These are phyloP conservation scores for human (Homo sapiens) DNA, from an alignment of 2,113 vertebrate genomes.

Conservation along the genomic window DNA sequence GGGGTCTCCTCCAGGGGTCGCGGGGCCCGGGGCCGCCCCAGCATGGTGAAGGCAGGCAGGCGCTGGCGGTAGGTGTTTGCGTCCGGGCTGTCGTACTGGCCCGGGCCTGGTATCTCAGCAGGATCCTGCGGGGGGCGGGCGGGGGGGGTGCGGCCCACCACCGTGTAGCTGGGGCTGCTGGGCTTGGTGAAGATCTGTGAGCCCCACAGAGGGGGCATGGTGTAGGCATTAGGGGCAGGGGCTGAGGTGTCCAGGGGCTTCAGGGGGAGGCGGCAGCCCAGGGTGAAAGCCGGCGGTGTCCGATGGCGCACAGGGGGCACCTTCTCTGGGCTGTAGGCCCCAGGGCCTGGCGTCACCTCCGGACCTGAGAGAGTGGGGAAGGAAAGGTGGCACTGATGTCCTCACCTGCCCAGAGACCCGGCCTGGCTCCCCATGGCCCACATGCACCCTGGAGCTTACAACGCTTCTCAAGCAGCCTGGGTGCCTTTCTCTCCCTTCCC, in stretches of 20 bases:
- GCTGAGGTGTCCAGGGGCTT: constrained; percentile 83
- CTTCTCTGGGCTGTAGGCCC: constrained; percentile 90
- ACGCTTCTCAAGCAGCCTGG: fast-evolving
- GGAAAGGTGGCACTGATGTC: background rate
- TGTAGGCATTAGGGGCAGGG: constrained; percentile 91
- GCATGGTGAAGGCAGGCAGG: constrained; percentile 90
- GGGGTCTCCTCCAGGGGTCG: constrained; percentile 74
- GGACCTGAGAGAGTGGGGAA: constrained; percentile 33
- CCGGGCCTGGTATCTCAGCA: constrained; percentile 87
- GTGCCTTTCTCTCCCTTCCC: too few relatives aligned
- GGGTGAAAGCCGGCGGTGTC: constrained; percentile 88
- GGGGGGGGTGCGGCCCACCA: constrained; percentile 72
- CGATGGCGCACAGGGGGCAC: constrained; percentile 84
- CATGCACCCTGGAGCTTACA: background rate
- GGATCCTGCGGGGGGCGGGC: constrained; percentile 85
- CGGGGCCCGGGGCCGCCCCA: constrained; percentile 83
- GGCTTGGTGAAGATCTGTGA: constrained; percentile 83
- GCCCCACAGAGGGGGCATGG: constrained; percentile 89
- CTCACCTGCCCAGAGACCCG: background rate
- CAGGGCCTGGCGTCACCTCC: constrained; percentile 88
- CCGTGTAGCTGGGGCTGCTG: constrained; percentile 87
- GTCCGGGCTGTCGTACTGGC: constrained; percentile 86
- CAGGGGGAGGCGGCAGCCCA: constrained; percentile 85
- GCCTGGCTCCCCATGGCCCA: fast-evolving
- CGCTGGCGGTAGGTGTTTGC: constrained; percentile 85